Conservation (phyloP, 2,888 invertebrate genomes). For the Vesta saturnalis region DNA sequence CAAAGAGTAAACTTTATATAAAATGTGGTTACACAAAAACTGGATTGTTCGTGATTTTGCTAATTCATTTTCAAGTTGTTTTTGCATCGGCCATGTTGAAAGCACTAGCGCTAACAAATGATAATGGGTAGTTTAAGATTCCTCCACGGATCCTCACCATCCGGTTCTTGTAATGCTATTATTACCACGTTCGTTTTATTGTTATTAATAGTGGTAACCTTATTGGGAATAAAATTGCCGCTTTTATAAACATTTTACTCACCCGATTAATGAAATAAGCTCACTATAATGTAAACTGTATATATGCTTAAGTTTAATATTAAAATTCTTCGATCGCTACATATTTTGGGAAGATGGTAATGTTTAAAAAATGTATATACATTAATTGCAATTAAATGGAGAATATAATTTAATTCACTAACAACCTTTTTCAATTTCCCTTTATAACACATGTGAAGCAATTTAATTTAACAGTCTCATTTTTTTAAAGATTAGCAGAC, state of each 20-base stretch:
- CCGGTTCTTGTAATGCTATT: constrained; percentile 61
- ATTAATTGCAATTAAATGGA: too few species aligned
- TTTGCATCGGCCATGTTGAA: constrained; percentile 40
- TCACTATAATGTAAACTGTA: constrained; percentile 55
- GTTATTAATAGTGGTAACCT: constrained; percentile 63
- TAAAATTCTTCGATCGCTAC: too few species aligned
- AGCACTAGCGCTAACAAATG: constrained; percentile 59
- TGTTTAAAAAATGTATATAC: too few species aligned
- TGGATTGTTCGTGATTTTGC: constrained; percentile 47
- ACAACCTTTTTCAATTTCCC: too few species aligned
- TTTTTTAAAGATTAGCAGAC: too few species aligned
- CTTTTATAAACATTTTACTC: constrained; percentile 60
- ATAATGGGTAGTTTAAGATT: constrained; percentile 62
- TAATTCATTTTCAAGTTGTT: constrained; percentile 44
- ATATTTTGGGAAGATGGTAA: too few species aligned
- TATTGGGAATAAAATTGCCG: constrained; percentile 60
- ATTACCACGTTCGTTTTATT: constrained; percentile 64
- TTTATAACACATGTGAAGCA: too few species aligned
- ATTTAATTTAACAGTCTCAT: too few species aligned
- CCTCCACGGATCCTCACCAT: constrained; percentile 56
- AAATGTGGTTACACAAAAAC: constrained; percentile 38
- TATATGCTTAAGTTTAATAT: constrained; percentile 50
- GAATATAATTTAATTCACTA: too few species aligned
- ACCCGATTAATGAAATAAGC: constrained; percentile 59
- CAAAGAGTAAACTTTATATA: constrained; percentile 34